Base-by-base conservation (phyloP, 2,888 invertebrate species). In the Hypsopygia costalis region DNA sequence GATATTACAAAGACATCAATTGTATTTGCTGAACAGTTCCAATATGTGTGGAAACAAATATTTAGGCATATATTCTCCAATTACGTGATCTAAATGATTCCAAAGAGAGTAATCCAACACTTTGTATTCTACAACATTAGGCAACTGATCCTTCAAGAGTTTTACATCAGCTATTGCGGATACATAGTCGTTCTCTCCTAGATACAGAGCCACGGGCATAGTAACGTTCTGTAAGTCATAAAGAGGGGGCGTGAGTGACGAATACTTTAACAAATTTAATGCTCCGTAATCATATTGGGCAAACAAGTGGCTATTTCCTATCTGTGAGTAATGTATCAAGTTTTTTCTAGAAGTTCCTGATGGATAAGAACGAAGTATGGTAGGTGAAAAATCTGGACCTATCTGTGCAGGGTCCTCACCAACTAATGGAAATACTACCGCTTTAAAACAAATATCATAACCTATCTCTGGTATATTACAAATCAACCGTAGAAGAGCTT, bases 181-280 rank as follows among this genome's bases (percentile, higher is more conserved):
- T 6, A 75, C 11, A 3, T 45, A 43, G 31, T 80, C 79, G 33
- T 71, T 69, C 9, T 43, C 44, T 0, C 61, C 72, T 3, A 53
- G 62, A 1, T 72, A 28, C 34, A 78, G 30, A 0, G 59, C 62
- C 0, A 65, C 41, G 0, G 52, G 50, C 55, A 68, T 64, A 0
- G 54, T 69, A 4, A 78, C 55, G 39, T 62, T 64, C 6, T 34
- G 49, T 34, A 80, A 37, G 25, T 75, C 52, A 36, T 79, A 79
- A 1, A 45, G 38, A 0, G 78, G 78, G 0, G 78, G 69, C 1
- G 21, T 28, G 0, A 6, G 7, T 0, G 56, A 50, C 0, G 56
- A 50, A 31, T 80, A 80, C 1, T 34, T 9, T 1, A 25, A 11
- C 28, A 67, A 21, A 42, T 79, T 80, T 0, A 1, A 10, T 0